Evolutionary conservation across 2,797 vertebrate species (phyloP), one percentile per base, ranked within the genome.

Genomic region (Urosaurus nigricauda): DNA sequence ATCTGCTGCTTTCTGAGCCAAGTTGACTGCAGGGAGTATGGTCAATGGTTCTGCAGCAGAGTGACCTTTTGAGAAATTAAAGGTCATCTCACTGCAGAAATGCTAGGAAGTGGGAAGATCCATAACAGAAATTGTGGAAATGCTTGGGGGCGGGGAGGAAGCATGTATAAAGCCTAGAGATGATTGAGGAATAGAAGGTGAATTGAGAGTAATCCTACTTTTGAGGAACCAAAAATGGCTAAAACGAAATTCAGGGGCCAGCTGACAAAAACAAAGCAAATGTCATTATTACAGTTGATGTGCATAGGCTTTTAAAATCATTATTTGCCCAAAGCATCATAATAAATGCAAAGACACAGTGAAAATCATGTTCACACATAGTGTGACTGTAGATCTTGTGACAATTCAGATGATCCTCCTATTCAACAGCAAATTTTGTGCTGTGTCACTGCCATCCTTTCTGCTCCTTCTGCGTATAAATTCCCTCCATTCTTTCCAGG

Each of bases 1-100:
- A 84, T 87, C 87, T 68, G 53, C 56, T 65, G 63, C 43, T 90
- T 92, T 70, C 82, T 77, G 65, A 92, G 80, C 77, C 75, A 81
- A 40, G n/a, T 2, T 51, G 51, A 85, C 71, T 60, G 73, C 83
- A 26, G 79, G 13, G 43, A 40, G 35, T 73, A 2, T 58, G 37
- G 86, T 87, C 84, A 80, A 17, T 83, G 70, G 37, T 85, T 87
- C 79, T 93, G 26, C 6, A 89, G 82, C 32, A 91, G 19, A 60
- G 29, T 63, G 71, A 91, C 63, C 79, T 91, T 85, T 89, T 32
- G 17, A 78, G 63, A 73, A 88, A 89, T 63, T 43, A 79, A 88
- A 88, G 89, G 86, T 81, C 83, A 87, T 26, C 32, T 80, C 17
- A 16, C 32, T 37, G 80, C 85, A 65, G 58, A 37, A 51, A 51